Conservation (phyloP, 2,113 vertebrate genomes). For the Anoura caudifer region DNA sequence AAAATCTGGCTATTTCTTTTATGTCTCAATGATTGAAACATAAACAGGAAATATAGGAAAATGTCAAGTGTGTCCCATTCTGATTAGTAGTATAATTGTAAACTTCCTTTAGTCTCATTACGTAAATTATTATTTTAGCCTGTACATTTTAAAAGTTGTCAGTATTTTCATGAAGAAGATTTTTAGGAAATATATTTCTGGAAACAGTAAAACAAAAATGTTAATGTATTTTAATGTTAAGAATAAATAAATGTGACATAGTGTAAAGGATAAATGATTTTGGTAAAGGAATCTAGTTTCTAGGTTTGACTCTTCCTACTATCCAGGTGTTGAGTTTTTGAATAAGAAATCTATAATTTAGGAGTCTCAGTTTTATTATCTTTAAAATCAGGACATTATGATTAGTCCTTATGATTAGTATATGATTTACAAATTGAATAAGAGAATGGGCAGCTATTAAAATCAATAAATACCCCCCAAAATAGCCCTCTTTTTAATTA, state of each 20-base stretch:
- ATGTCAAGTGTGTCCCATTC: conserved; percentile 44
- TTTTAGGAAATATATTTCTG: background rate
- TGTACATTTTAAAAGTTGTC: conserved; percentile 5
- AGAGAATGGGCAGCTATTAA: background rate
- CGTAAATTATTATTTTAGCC: background rate
- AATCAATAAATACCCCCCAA: background rate
- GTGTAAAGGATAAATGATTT: background rate
- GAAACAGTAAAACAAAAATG: background rate
- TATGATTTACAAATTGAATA: background rate
- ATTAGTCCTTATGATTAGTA: background rate
- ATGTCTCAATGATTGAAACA: conserved; percentile 31
- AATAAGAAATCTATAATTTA: background rate
- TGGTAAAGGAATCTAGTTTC: background rate
- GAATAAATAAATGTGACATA: background rate
- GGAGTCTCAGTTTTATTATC: background rate
- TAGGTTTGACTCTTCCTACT: background rate
- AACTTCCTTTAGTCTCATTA: background rate
- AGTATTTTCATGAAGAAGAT: background rate
- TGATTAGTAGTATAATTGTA: conserved; percentile 41
- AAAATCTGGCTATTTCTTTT: conserved; percentile 36
- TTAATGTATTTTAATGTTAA: background rate
- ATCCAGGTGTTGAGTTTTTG: background rate
- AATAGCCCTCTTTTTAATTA: background rate
- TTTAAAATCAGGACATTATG: background rate
- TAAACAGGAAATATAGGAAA: conserved; percentile 51